These are phyloP conservation scores for Miltochrista miniata DNA, from an alignment of 2,888 invertebrate genomes.

Conservation along the genomic window DNA sequence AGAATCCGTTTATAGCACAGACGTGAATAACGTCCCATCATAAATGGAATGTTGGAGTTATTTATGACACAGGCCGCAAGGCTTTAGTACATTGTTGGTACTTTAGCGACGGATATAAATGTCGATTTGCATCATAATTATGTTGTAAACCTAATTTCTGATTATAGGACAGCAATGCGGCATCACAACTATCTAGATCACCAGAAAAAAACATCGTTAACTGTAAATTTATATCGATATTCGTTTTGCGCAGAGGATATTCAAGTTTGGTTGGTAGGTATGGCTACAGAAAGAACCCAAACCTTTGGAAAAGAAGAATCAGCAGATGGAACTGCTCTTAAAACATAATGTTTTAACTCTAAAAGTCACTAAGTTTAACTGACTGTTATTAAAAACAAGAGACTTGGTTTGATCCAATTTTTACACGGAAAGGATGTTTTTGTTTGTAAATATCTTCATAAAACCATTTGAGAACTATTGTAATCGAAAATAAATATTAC, in stretches of 20 bases:
- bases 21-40: conserved; percentile 36
- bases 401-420: too few relatives aligned
- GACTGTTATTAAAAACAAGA: too few relatives aligned
- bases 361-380: too few relatives aligned
- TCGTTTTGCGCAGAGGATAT: too few relatives aligned
- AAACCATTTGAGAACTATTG: conserved; percentile 25
- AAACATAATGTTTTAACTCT: too few relatives aligned
- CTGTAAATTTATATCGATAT: too few relatives aligned
- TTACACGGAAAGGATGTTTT: too few relatives aligned
- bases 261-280: too few relatives aligned
- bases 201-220: not conserved
- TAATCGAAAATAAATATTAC: conserved; percentile 42
- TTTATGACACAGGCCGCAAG: conserved; percentile 35
- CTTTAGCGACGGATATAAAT: conserved; percentile 19
- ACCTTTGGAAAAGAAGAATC: too few relatives aligned
- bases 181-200: not conserved
- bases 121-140: conserved; percentile 9
- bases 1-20: conserved; percentile 49
- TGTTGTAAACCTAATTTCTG: conserved; percentile 3
- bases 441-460: too few relatives aligned
- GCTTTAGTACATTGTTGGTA: conserved; percentile 9
- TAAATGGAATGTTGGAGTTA: conserved; percentile 39
- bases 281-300: too few relatives aligned
- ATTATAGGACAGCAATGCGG: conserved; percentile 8
- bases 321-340: too few relatives aligned